Evolutionary conservation across 2,797 vertebrate species (phyloP), one percentile per base, ranked within the genome.

Genomic region (Acipenser ruthenus): DNA sequence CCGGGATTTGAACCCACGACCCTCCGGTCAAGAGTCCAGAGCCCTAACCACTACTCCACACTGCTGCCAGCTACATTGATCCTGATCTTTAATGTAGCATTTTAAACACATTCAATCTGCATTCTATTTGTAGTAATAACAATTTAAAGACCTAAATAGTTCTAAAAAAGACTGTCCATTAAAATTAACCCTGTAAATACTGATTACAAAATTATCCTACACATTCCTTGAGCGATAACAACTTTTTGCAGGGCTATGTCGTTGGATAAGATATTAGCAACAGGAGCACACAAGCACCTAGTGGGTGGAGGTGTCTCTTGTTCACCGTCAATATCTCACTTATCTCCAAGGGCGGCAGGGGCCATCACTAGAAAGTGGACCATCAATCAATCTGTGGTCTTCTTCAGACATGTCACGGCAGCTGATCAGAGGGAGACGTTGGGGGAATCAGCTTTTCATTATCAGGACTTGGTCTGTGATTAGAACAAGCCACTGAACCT

Each of bases 391-490:
- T 75, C 74, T 6, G 55, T 67, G 73, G 72, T 80, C 83, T 80
- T 85, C 82, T 77, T 87, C 74, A 81, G 82, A 82, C 76, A 68
- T 67, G 66, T 72, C 72, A 75, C 78, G 79, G 78, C 78, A 81
- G 79, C 37, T 79, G 76, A 85, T 86, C 82, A 79, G 80, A 86
- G 79, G 62, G 72, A 75, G 78, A 77, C 76, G 75, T 78, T 53
- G 58, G 67, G 63, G 70, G 80, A 85, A 85, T 75, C 76, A 71
- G 75, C 67, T 78, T 78, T 82, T 75, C 80, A 80, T 81, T 84
- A 88, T 88, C 82, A 80, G 80, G 79, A 78, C 75, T 82, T 80
- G 76, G 79, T 84, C 84, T 83, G 78, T 71, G 80, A 84, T 87
- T 82, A 77, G 78, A 82, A 80, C 70, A 77, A 82, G 79, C 75